Conservation (phyloP, 1,140 invertebrate species). For the Polypedilum vanderplanki region DNA sequence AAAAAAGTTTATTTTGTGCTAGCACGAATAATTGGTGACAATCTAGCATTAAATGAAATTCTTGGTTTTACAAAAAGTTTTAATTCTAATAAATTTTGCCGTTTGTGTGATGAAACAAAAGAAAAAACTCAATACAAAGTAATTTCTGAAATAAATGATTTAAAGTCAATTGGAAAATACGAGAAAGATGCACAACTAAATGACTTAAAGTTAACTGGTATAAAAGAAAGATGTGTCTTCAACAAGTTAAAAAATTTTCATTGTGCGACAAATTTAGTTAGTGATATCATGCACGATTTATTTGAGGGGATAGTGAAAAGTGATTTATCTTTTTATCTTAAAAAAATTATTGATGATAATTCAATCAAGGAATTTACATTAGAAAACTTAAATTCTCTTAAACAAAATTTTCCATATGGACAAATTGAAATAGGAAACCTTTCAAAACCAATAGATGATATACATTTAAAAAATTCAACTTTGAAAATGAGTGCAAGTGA, state of each 20-base stretch:
- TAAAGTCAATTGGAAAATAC: constrained; percentile 30
- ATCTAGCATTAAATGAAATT: constrained; percentile 37
- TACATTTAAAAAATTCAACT: constrained; percentile 35
- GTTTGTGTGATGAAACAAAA: constrained; percentile 35
- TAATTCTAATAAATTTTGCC: constrained; percentile 37
- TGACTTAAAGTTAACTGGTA: constrained; percentile 34
- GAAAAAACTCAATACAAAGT: constrained; percentile 31
- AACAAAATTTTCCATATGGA: constrained; percentile 37
- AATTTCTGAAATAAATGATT: constrained; percentile 31
- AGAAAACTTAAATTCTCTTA: constrained; percentile 30
- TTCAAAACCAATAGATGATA: neutral
- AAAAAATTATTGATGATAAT: constrained; percentile 35
- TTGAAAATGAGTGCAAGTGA: constrained; percentile 38
- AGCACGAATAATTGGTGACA: constrained; percentile 37
- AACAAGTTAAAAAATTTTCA: constrained; percentile 38
- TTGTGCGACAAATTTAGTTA: constrained; percentile 39
- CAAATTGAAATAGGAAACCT: constrained; percentile 31
- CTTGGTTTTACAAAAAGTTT: constrained; percentile 37
- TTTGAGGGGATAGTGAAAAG: constrained; percentile 42
- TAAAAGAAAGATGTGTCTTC: constrained; percentile 41
- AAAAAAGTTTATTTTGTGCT: constrained; percentile 35
- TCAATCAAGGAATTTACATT: constrained; percentile 4
- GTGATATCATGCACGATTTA: constrained; percentile 44
- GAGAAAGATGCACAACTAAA: constrained; percentile 30
- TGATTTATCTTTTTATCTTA: constrained; percentile 38